Base-by-base conservation (phyloP, 2,797 vertebrate species). In the Babyrousa celebensis region DNA sequence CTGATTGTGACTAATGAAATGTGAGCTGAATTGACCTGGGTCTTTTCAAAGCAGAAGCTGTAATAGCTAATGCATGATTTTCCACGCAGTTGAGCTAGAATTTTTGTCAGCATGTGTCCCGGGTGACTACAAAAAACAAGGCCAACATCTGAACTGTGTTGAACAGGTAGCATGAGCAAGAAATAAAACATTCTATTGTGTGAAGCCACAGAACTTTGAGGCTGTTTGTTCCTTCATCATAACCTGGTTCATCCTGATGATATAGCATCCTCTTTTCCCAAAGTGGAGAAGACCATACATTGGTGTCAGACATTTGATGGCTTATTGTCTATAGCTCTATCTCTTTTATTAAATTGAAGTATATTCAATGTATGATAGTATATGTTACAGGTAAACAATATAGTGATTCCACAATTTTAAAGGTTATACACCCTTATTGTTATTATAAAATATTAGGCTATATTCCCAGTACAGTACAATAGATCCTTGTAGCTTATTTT, bases 1-100 rank as follows among this genome's bases (percentile, higher is more conserved):
- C 17, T 85, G 23, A 88, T 18, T 84, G 3, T 40, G 78, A 18
- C 74, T 83, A 94, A 93, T 68, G 25, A 95, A 96, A 96, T 75
- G 12, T 40, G 32, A 95, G 12, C 27, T 88, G 27, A 91, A 93
- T 18, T 20, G 21, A 78, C 6, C 32, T 56, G 20, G 40, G 29
- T 88, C 23, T 94, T n/a, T 85, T 95, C 43, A 87, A 68, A n/a
- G 14, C 21, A 91, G 27, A 92, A 78, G 77, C 4, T 32, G 83
- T 36, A 82, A 72, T 58, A 77, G 14, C 3, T 40, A 91, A 12
- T 67, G 18, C 18, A 92, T 79, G 68, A 78, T 87, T 83, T 93
- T 90, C 18, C 60, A 90, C 48, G 40, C 40, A 82, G 5, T 74
- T 91, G 54, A 92, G 20, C 80, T 25, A 80, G n/a, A 74, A 18